Evolutionary conservation across 1,140 invertebrate species (phyloP).

Genomic region (Drosophila nigromelanica): DNA sequence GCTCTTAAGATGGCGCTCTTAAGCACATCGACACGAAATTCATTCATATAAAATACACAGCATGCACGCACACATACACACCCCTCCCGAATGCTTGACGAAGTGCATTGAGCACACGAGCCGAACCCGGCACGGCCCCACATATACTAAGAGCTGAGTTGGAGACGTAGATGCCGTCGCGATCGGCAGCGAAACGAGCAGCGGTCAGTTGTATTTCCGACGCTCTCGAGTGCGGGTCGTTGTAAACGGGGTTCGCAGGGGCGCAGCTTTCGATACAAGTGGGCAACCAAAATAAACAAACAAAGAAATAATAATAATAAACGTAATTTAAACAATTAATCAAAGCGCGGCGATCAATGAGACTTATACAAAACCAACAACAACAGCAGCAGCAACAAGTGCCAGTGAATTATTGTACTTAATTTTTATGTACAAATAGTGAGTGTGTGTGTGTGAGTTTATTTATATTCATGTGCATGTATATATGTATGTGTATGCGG

Average conservation of each 20-base stretch:
- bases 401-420: conserved; percentile 81
- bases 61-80: conserved; percentile 2
- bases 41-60: conserved; percentile 58
- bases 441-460: conserved; percentile 10
- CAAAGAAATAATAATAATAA: conserved; percentile 66
- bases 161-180: conserved; percentile 1
- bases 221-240: conserved; percentile 69
- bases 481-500: conserved; percentile 39
- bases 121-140: conserved; percentile 27
- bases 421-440: conserved; percentile 76
- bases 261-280: conserved; percentile 27
- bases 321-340: conserved; percentile 82
- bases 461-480: conserved; percentile 3
- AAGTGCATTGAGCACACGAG: conserved; percentile 38
- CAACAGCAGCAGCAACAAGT: conserved; percentile 59
- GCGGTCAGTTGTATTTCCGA: conserved; percentile 63
- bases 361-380: conserved; percentile 59
- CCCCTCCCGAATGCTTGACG: conserved; percentile 1
- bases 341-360: conserved; percentile 78
- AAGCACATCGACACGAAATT: conserved; percentile 55
- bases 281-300: conserved; percentile 22
- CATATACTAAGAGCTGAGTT: not conserved
- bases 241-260: conserved; percentile 28
- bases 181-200: conserved; percentile 16
- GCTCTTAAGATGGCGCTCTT: conserved; percentile 16